Base-by-base conservation (phyloP, 2,888 invertebrate genomes). In the Drosophila bunnanda region DNA sequence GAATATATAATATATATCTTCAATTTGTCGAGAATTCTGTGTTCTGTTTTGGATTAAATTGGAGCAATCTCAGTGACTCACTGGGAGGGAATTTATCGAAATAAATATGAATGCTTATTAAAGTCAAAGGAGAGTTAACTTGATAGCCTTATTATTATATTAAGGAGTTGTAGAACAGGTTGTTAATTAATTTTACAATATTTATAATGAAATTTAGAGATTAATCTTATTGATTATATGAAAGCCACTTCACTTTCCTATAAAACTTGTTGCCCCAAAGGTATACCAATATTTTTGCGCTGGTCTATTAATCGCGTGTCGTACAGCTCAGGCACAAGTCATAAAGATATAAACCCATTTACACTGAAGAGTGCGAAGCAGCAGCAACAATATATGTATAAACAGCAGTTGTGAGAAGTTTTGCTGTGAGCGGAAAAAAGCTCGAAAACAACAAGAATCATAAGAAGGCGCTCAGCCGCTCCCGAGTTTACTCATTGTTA, bases 271-370 rank as follows among this genome's bases (percentile, higher is more conserved):
- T 30, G 34, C 28, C 6, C 57, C 2, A 13, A n/a, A 38, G 20
- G 36, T 44, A 25, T 38, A 58, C 70, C 17, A 80, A 81, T 58
- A 68, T 79, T 84, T 84, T 81, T 7, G 17, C 39, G 0, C 28
- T 48, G 61, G 73, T 17, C 25, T 78, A 55, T 59, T 60, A 86
- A 80, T 83, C 84, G 87, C 82, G 77, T 87, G 82, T 83, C 78
- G 56, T 36, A 59, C 50, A 28, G 55, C 55, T 72, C 61, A 52
- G 71, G 60, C 75, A 61, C 62, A 46, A 66, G 76, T 67, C 57
- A 86, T 86, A 83, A 82, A 83, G 72, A 82, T 87, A 83, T 80
- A 76, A 84, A 79, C 72, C 71, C 68, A 76, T 82, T 64, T 86
- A 69, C 70, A 68, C 72, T 34, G 66, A 32, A 53, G 59, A 39